Evolutionary conservation across 2,797 vertebrate species (phyloP), one percentile per base, ranked within the genome.

Genomic region (Sphenodon punctatus): DNA sequence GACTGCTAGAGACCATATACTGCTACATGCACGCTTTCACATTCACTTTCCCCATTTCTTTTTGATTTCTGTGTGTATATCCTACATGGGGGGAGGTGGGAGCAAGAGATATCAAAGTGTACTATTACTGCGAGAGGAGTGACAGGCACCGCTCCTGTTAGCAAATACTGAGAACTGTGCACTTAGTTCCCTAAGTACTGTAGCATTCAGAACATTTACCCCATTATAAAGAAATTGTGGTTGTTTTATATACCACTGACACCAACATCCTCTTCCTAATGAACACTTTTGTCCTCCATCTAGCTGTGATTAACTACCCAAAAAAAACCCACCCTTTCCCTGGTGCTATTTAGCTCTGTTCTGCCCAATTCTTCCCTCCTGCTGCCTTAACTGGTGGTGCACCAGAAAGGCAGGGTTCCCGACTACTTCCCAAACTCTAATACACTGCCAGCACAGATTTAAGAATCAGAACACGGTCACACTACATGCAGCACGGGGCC

Each of bases 201-300:
- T 80, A 89, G 84, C 49, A 27, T 78, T 64, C 78, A 90, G 89
- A 90, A 94, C 91, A 92, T 90, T 59, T 70, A 88, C 74, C 84
- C 68, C 79, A 66, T 88, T 91, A 87, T 34, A 77, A 85, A 86
- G 84, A 91, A 93, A 92, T 71, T 84, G 80, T 91, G 90, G 85
- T 93, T 79, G 92, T 95, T 95, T 92, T 80, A 82, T 75, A 87
- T 75, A 91, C 83, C 79, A 87, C 65, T 79, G 80, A 84, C 85
- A 92, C 82, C 53, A 79, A 79, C 76, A 90, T 87, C 89, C 90
- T 83, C 27, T 74, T 89, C 82, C 78, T 94, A 91, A 93, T 84
- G 82, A 90, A 91, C 90, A 85, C 77, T 91, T 94, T 19, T 88
- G 88, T 84, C 89, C 78, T 89, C 84, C 41, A 72, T 94, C 88